Conservation (phyloP, 2,113 vertebrate species). For the Pimephales promelas region DNA sequence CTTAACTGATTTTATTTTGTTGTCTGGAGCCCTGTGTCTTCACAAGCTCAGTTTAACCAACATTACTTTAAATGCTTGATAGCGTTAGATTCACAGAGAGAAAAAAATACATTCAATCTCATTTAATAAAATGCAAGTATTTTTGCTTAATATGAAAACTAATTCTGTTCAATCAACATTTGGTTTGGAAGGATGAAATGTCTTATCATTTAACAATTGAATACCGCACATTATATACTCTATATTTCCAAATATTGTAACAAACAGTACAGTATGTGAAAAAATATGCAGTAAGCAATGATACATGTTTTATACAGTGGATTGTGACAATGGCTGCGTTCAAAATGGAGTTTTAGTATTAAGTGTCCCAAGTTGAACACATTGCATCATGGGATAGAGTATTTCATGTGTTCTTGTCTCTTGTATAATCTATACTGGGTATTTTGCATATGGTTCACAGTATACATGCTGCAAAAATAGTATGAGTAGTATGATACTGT, state of each 20-base stretch:
- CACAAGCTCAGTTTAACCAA: not conserved
- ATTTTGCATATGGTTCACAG: not conserved
- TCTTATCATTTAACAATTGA: not conserved
- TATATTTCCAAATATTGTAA: not conserved
- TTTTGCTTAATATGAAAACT: not conserved
- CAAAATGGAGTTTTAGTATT: not conserved
- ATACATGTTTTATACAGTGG: not conserved
- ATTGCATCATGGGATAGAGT: not conserved
- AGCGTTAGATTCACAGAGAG: not conserved
- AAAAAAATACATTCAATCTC: not conserved
- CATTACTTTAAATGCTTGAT: not conserved
- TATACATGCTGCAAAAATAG: not conserved
- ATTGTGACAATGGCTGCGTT: not conserved
- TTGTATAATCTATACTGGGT: not conserved
- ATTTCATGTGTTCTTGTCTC: not conserved
- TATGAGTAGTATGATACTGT: not conserved
- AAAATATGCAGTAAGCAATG: constrained; percentile 5
- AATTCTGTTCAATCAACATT: not conserved
- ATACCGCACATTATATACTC: not conserved
- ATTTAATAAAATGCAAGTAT: not conserved
- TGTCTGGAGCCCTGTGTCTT: not conserved
- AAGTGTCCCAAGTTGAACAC: not conserved
- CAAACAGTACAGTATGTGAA: not conserved
- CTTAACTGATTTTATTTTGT: no score
- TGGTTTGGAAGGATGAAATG: not conserved